phyloP scores from a whole-genome alignment of 2,888 invertebrate species.

The Embidobia sp. region DNA sequence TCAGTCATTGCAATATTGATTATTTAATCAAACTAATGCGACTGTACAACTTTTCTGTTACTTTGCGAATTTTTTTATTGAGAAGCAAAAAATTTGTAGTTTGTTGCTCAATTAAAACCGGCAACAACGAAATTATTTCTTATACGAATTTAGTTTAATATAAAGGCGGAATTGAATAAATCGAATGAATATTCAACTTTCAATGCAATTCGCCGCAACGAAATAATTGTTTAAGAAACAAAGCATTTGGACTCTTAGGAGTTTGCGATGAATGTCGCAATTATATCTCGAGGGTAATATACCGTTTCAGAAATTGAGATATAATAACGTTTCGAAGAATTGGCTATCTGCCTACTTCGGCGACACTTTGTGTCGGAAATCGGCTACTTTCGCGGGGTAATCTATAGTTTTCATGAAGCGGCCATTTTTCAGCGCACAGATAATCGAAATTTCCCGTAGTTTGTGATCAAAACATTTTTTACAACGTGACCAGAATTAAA shows the following conservation, averaged over 20 bases:
- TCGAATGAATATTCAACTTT: neutral
- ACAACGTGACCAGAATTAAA: conserved; percentile 51
- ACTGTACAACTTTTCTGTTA: too few relatives aligned
- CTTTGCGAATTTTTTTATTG: too few relatives aligned
- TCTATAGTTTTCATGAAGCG: conserved; percentile 48
- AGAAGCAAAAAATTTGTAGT: too few relatives aligned
- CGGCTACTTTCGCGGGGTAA: conserved; percentile 30
- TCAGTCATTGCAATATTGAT: too few relatives aligned
- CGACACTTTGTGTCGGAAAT: conserved; percentile 50
- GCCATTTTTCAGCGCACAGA: conserved; percentile 50
- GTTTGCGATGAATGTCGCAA: conserved; percentile 45
- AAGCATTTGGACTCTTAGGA: conserved; percentile 1
- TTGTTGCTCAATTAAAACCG: too few relatives aligned
- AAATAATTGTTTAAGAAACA: neutral
- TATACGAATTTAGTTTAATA: too few relatives aligned
- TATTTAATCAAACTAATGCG: too few relatives aligned
- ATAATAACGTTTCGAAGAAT: conserved; percentile 42
- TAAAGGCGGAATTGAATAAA: neutral
- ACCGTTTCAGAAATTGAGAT: conserved; percentile 43
- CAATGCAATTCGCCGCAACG: neutral
- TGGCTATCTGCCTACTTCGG: conserved; percentile 51
- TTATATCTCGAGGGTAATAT: conserved; percentile 42
- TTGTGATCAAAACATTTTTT: conserved; percentile 48
- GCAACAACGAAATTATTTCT: too few relatives aligned
- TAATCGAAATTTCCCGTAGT: conserved; percentile 44